Evolutionary conservation across 2,113 vertebrate species (phyloP).

Genomic region (Mobula hypostoma): DNA sequence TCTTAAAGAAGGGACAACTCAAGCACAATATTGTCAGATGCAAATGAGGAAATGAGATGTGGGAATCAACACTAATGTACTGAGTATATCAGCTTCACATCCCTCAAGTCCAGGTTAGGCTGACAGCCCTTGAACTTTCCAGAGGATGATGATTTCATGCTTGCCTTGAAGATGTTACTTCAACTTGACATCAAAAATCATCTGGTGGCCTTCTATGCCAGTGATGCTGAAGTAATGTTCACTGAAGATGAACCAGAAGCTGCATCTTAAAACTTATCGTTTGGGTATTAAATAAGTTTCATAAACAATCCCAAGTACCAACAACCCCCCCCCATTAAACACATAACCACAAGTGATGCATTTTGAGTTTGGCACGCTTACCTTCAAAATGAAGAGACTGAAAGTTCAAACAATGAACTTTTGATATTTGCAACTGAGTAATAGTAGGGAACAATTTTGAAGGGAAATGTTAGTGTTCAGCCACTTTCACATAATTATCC

Average conservation of each 20-base stretch:
- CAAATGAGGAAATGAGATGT: background rate
- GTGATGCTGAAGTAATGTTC: too few relatives aligned
- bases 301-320: background rate
- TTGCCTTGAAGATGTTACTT: background rate
- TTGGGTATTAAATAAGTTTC: background rate
- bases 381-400: background rate
- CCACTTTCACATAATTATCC: too few relatives aligned
- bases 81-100: background rate
- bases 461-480: too few relatives aligned
- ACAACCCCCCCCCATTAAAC: background rate
- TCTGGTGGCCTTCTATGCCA: background rate
- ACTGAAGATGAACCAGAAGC: background rate
- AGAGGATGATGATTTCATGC: background rate
- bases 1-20: too few relatives aligned
- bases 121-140: background rate
- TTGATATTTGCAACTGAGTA: background rate
- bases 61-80: background rate
- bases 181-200: background rate
- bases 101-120: too few relatives aligned
- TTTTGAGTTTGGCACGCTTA: background rate
- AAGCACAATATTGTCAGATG: background rate
- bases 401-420: background rate
- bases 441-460: background rate
- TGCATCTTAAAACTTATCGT: background rate
- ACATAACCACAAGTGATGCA: background rate